Evolutionary conservation across 2,113 vertebrate species (phyloP).

Genomic region (Hyla sarda): DNA sequence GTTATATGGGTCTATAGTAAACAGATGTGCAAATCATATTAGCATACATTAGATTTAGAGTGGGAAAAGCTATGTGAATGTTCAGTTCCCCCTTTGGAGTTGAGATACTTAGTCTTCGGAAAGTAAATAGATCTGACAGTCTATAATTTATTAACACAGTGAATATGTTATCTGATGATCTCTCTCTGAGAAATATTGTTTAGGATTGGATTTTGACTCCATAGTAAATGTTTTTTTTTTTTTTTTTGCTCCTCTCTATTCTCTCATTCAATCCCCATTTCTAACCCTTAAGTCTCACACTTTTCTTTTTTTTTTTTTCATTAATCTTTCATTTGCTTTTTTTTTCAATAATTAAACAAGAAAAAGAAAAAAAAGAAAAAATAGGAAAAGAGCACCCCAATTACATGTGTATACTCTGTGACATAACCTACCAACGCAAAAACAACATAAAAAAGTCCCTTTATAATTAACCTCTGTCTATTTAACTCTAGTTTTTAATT

Average conservation of each 20-base stretch:
- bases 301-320: no score
- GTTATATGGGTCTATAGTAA: not conserved
- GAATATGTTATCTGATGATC: constrained; percentile 32
- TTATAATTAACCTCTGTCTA: no score
- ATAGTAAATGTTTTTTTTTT: constrained; percentile 38
- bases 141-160: constrained; percentile 61
- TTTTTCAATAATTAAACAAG: no score
- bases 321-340: no score
- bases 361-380: no score
- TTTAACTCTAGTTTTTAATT: no score
- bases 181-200: constrained; percentile 29
- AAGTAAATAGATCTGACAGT: constrained; percentile 54
- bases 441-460: no score
- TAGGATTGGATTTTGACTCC: constrained; percentile 2
- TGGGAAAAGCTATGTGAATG: not conserved
- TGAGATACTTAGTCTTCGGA: constrained; percentile 50
- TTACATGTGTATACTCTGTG: no score
- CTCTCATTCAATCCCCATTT: not conserved
- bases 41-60: constrained; percentile 9
- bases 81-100: constrained; percentile 25
- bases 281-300: not conserved
- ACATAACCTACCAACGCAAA: no score
- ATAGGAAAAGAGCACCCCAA: no score
- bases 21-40: not conserved
- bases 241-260: not conserved